Conservation (phyloP, 2,113 vertebrate species). For the Athene noctua region DNA sequence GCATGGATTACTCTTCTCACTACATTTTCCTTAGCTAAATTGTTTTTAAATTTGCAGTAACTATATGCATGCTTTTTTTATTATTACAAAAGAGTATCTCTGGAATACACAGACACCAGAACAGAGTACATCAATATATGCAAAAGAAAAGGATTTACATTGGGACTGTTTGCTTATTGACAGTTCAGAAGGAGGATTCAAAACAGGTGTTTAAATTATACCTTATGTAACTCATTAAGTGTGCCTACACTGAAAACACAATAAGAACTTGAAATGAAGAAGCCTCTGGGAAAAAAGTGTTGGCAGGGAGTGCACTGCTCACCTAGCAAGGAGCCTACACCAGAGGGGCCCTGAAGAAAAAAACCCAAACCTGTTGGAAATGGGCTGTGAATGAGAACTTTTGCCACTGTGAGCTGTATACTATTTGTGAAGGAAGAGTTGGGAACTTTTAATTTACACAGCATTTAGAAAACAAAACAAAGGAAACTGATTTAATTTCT, state of each 20-base stretch:
- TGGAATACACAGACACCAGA: not conserved
- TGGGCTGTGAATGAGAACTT: not conserved
- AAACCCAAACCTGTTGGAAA: not conserved
- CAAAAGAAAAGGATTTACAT: not conserved
- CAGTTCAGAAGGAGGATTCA: not conserved
- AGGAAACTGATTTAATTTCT: not conserved
- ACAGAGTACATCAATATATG: not conserved
- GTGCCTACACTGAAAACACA: not conserved
- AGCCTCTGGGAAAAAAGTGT: not conserved
- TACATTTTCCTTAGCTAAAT: not conserved
- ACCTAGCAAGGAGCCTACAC: not conserved
- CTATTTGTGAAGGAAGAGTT: not conserved
- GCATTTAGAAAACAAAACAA: not conserved
- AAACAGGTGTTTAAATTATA: not conserved
- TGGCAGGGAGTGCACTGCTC: not conserved
- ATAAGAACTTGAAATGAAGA: not conserved
- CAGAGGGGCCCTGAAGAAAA: not conserved
- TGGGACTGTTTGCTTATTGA: not conserved
- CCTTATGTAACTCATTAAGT: not conserved
- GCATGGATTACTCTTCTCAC: not conserved
- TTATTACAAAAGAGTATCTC: not conserved
- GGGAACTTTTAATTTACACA: not conserved
- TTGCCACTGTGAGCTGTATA: fast-evolving
- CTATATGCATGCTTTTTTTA: not conserved
- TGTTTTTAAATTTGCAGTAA: not conserved